Evolutionary conservation across 2,113 vertebrate genomes (phyloP), one percentile per base, ranked within the genome.

Genomic region (Pachycephala philippinensis): DNA sequence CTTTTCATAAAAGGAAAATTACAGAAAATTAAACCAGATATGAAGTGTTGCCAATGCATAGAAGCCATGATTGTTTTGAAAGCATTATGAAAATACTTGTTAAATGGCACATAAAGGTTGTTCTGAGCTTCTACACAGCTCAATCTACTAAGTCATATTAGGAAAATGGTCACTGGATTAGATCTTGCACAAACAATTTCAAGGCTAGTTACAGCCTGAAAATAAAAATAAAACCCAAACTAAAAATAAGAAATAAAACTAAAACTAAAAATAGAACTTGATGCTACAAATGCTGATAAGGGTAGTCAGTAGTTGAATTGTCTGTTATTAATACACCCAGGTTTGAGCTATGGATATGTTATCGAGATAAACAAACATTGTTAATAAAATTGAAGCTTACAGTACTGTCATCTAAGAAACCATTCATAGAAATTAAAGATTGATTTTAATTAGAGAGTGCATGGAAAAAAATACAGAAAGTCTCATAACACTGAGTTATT

Each of bases 351-450:
- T 71, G 15, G 42, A 91, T 76, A 70, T n/a, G 20, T 95, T 96
- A 95, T 93, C 83, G 79, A 91, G 69, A 97, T 88, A 74, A 97
- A 88, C 8, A 95, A 60, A 78, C 47, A 86, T 39, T 96, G 83
- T 95, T 93, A 98, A 96, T 95, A 90, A 93, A 95, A 97, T 81
- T 87, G 79, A 94, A 97, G 90, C 61, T 94, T 95, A 66, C n/a
- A 76, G 52, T 78, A 71, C 28, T 15, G 7, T 95, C 90, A 94
- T 92, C 78, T 95, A 80, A 87, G 82, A 79, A 97, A 84, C 31
- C 44, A 90, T 85, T 95, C 69, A 81, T 75, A 63, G 70, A 92
- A 90, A 57, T 82, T 39, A 96, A 95, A 94, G 78, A 66, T 81
- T 91, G 45, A 79, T 83, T 95, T 97, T 79, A 95, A 94, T 89